Base-by-base conservation (phyloP, 1,140 invertebrate genomes). In the Drosophila orena region DNA sequence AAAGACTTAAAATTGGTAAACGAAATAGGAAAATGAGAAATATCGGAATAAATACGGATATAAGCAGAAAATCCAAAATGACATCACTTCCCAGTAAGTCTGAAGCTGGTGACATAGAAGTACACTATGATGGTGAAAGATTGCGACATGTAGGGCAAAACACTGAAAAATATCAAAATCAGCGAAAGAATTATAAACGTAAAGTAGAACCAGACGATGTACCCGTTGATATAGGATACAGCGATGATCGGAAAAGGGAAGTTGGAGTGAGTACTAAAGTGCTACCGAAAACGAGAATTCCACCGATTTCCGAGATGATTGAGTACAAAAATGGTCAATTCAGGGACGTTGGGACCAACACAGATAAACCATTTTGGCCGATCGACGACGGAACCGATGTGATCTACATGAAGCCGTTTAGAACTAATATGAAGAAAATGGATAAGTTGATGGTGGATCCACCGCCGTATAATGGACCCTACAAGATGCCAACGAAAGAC, bases 201-300 rank as follows among this genome's bases (percentile, higher is more conserved):
- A 35, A 6, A 12, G 5, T 14, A 4, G 57, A 62, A 1, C 0
- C 24, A 6, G 46, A 20, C 0, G 59, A 62, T 15, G 0, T 15
- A 0, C 24, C 54, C 27, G 22, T 68, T 14, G 12, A 24, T 1
- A 30, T 64, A 14, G 35, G 27, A 1, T n/a, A 0, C 10, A 4
- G 3, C 2, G 3, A 35, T n/a, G 12, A 15, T 3, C 11, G 2
- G 6, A 2, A 3, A n/a, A 46, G 62, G 14, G 59, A 65, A 0
- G 17, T 65, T 1, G 69, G 69, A 37, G 54, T 72, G 12, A 72
- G 70, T 49, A 72, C 69, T 3, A 70, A 30, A 27, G 4, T 4
- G 4, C 46, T 30, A 0, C 37, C 35, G 4, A 43, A 22, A 17
- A 15, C 3, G 1, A 47, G 14, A 14, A 0, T 11, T 17, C 34